phyloP scores from a whole-genome alignment of 2,113 vertebrate genomes.

The Rhombomys opimus region DNA sequence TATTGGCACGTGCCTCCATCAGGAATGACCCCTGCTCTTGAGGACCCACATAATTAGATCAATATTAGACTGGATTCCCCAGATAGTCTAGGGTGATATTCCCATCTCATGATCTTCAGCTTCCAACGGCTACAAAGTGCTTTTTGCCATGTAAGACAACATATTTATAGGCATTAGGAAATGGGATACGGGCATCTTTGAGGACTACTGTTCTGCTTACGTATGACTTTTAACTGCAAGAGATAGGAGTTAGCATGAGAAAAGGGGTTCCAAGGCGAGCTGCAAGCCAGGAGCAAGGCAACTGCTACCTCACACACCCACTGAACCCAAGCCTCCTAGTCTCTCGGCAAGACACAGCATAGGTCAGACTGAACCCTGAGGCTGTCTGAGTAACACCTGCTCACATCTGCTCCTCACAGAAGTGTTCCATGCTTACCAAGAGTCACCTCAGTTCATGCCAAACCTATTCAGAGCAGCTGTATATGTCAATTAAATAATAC shows the following conservation, averaged over 20 bases:
- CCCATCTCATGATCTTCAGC: not conserved
- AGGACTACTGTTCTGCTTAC: not conserved
- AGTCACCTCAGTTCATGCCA: not conserved
- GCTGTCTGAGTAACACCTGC: not conserved
- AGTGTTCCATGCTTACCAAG: not conserved
- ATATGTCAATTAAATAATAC: constrained; percentile 39
- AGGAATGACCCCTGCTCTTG: not conserved
- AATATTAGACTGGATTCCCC: not conserved
- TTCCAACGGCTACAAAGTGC: constrained; percentile 9
- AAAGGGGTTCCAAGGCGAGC: not conserved
- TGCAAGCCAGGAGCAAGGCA: not conserved
- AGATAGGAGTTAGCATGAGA: not conserved
- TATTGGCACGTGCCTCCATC: not conserved
- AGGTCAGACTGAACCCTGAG: not conserved
- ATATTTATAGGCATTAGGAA: not conserved
- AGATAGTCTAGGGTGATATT: not conserved
- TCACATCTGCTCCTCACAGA: not conserved
- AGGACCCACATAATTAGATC: not conserved
- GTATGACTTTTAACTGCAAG: not conserved
- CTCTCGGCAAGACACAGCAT: not conserved
- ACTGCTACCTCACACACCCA: not conserved
- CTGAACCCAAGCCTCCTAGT: not conserved
- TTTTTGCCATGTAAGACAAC: not conserved
- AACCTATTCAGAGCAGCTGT: constrained; percentile 5
- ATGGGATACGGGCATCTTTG: not conserved